A percentile compares a stretch with the other conserved stretches of the same genome.
These are phyloP conservation scores for Nylanderia fulva DNA, from an alignment of 1,140 invertebrate genomes.

Conservation along the genomic window DNA sequence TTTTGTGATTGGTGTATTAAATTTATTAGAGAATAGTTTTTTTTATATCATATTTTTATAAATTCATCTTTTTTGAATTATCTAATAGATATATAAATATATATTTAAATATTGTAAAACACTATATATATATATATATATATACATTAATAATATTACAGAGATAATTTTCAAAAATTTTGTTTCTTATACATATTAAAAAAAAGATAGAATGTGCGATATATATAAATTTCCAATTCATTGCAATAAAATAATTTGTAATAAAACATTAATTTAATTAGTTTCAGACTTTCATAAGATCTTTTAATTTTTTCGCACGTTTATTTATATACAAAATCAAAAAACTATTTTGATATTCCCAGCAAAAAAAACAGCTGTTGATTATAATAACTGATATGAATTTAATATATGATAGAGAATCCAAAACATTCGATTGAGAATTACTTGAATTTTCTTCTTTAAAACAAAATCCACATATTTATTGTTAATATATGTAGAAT, in stretches of 20 bases:
- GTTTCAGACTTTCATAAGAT: constrained; percentile 38
- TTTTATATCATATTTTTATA: too few species aligned
- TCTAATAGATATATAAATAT: too few species aligned
- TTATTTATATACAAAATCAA: constrained; percentile 71
- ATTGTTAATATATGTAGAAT: constrained; percentile 27
- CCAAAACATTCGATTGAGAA: constrained; percentile 1
- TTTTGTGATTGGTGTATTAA: too few species aligned
- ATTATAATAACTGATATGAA: background rate
- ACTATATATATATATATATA: too few species aligned
- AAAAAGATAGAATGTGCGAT: background rate
- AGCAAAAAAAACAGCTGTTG: background rate
- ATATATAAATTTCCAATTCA: constrained; percentile 67
- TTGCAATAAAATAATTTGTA: constrained; percentile 75
- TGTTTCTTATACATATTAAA: background rate
- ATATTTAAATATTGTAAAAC: too few species aligned
- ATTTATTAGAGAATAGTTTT: too few species aligned
- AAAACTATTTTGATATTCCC: constrained; percentile 30
- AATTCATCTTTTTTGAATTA: too few species aligned
- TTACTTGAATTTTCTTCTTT: constrained; percentile 13
- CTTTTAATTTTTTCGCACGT: constrained; percentile 47
- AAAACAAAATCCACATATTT: constrained; percentile 36
- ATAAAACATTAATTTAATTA: constrained; percentile 64
- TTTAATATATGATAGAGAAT: constrained; percentile 32
- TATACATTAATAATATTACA: too few species aligned
- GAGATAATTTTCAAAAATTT: too few species aligned